phyloP scores from a whole-genome alignment of 2,888 invertebrate genomes.

The Marasmarcha lunaedactyla region DNA sequence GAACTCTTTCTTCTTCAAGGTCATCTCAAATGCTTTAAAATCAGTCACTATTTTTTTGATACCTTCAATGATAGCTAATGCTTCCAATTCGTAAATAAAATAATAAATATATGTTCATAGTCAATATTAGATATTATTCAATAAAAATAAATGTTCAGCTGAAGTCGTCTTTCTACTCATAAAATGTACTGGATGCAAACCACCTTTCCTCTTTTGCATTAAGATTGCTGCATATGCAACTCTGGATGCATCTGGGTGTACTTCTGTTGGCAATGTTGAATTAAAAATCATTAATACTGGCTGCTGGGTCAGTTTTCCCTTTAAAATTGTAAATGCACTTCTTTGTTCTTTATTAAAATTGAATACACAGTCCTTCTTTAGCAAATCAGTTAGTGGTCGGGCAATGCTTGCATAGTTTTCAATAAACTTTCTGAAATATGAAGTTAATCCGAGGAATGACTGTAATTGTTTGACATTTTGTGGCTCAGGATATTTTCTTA shows the following conservation, averaged over 20 bases:
- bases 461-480: neutral
- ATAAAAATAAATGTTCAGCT: constrained; percentile 9
- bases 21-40: constrained; percentile 14
- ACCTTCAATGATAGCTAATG: constrained; percentile 15
- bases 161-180: constrained; percentile 13
- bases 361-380: constrained; percentile 13
- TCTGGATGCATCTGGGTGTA: constrained; percentile 17
- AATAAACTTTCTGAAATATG: constrained; percentile 6
- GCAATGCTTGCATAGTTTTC: constrained; percentile 17
- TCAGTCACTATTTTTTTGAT: constrained; percentile 19
- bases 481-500: neutral
- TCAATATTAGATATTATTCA: too few species aligned
- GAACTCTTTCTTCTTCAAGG: constrained; percentile 18
- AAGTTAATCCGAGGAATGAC: neutral
- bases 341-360: constrained; percentile 12
- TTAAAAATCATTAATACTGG: constrained; percentile 16
- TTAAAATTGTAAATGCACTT: constrained; percentile 15
- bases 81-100: constrained; percentile 16
- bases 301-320: constrained; percentile 9
- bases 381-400: constrained; percentile 16
- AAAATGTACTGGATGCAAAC: constrained; percentile 13
- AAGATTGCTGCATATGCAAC: constrained; percentile 16
- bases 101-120: too few species aligned
- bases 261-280: constrained; percentile 14
- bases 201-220: constrained; percentile 10